Conservation (phyloP, 2,113 vertebrate species). For the Cephalopholis sonnerati region DNA sequence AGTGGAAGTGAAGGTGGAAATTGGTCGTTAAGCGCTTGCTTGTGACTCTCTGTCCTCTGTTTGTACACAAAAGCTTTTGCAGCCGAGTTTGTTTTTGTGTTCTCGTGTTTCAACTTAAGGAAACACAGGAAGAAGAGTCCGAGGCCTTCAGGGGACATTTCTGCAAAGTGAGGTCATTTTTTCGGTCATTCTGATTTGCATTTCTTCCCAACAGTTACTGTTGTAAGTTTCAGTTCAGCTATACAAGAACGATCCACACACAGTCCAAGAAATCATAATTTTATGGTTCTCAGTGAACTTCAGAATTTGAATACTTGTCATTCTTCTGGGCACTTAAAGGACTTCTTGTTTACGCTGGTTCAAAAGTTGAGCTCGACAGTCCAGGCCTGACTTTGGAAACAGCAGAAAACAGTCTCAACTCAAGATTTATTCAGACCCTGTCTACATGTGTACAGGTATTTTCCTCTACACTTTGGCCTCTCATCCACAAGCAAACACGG, state of each 20-base stretch:
- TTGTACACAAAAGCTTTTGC: constrained; percentile 12
- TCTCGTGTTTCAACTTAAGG: background rate
- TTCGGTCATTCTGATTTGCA: background rate
- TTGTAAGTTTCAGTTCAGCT: background rate
- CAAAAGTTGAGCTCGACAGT: background rate
- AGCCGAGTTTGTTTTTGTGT: constrained; percentile 13
- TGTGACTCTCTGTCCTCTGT: constrained; percentile 18
- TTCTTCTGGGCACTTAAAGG: background rate
- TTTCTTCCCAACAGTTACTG: background rate
- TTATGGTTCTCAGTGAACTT: background rate
- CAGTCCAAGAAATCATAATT: background rate
- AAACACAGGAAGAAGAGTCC: background rate
- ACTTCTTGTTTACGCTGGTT: no score
- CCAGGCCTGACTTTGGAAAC: background rate
- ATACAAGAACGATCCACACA: background rate
- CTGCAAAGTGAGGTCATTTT: constrained; percentile 24
- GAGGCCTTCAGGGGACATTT: constrained; percentile 13
- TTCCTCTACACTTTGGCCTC: no score
- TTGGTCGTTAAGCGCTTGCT: constrained; percentile 41
- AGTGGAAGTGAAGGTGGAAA: constrained; percentile 58
- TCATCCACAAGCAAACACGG: no score
- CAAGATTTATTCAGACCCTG: no score
- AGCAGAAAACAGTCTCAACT: background rate
- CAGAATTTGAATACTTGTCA: background rate
- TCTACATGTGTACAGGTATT: no score